These are phyloP conservation scores for Cherax destructor DNA, from an alignment of 1,140 invertebrate genomes.

Conservation along the genomic window DNA sequence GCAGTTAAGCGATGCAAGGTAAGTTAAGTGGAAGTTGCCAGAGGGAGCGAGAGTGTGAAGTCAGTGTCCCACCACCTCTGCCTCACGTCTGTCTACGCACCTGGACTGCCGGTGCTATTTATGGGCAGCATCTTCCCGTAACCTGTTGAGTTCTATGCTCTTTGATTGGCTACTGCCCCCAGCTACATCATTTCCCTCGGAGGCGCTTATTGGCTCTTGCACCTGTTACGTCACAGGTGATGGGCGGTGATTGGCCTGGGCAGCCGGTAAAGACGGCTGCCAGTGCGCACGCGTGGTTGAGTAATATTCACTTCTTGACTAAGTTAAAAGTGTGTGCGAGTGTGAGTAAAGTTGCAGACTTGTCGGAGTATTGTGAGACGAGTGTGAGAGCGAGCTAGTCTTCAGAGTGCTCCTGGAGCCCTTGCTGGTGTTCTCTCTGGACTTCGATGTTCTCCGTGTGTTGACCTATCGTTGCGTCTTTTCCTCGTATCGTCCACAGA, in stretches of 20 bases:
- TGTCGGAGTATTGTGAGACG: slow-evolving; percentile 34
- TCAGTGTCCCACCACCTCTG: not conserved
- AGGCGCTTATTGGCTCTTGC: not conserved
- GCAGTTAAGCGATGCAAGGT: too few species aligned
- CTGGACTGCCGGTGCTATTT: slow-evolving; percentile 12
- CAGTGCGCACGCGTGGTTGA: slow-evolving; percentile 14
- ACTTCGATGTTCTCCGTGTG: not conserved
- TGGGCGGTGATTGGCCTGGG: slow-evolving; percentile 9
- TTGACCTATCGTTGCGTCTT: not conserved
- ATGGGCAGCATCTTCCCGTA: not conserved
- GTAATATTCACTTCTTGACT: slow-evolving; percentile 33
- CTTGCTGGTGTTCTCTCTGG: not conserved
- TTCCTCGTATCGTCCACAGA: not conserved
- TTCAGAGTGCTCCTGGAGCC: not conserved
- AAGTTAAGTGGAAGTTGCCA: not conserved
- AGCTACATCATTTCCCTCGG: slow-evolving; percentile 12
- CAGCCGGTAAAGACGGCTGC: not conserved
- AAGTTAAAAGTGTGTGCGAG: slow-evolving; percentile 33
- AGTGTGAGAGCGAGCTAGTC: not conserved
- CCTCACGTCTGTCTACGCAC: slow-evolving; percentile 12
- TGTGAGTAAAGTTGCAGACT: slow-evolving; percentile 38
- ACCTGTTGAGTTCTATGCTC: slow-evolving; percentile 26
- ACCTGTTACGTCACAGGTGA: not conserved
- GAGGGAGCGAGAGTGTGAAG: not conserved
- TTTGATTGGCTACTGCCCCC: slow-evolving; percentile 7